These are phyloP conservation scores for Entosphenus tridentatus DNA, from an alignment of 2,113 vertebrate genomes.

Conservation along the genomic window DNA sequence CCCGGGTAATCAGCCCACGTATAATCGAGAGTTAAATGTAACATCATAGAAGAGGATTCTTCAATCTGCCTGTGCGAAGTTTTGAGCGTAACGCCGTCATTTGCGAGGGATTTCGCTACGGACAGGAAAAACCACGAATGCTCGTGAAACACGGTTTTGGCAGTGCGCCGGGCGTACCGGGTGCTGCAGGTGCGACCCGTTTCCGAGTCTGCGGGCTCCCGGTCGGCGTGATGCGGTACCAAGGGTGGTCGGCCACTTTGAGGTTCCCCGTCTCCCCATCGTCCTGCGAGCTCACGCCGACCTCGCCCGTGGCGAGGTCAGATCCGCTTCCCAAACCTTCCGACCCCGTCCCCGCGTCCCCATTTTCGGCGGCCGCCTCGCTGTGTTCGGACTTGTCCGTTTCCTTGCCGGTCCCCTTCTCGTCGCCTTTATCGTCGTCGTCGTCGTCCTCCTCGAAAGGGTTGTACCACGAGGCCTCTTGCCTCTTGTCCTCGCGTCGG, in stretches of 20 bases:
- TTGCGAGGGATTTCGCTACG: no score
- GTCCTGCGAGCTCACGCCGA: conserved; percentile 8
- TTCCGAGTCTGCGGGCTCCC: conserved; percentile 49
- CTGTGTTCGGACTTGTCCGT: not conserved
- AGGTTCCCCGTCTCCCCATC: conserved; percentile 13
- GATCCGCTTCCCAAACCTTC: not conserved
- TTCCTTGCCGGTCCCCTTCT: conserved; percentile 9
- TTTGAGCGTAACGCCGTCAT: no score
- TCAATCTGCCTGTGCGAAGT: no score
- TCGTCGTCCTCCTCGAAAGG: conserved; percentile 57
- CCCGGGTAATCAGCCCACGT: no score
- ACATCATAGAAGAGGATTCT: no score
- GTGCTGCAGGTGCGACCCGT: conserved; percentile 43
- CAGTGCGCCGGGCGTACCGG: conserved; percentile 24
- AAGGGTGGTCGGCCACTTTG: conserved; percentile 41
- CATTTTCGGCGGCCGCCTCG: conserved; percentile 1
- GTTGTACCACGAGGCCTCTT: conserved; percentile 21
- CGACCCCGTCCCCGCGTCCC: not conserved
- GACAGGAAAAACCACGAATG: no score
- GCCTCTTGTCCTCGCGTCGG: no score
- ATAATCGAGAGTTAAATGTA: no score
- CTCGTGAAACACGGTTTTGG: no score
- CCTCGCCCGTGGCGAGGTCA: not conserved
- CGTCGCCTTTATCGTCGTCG: conserved; percentile 17
- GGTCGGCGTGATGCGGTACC: conserved; percentile 71